phyloP scores from a whole-genome alignment of 1,140 invertebrate genomes.

The Calycopis cecrops region DNA sequence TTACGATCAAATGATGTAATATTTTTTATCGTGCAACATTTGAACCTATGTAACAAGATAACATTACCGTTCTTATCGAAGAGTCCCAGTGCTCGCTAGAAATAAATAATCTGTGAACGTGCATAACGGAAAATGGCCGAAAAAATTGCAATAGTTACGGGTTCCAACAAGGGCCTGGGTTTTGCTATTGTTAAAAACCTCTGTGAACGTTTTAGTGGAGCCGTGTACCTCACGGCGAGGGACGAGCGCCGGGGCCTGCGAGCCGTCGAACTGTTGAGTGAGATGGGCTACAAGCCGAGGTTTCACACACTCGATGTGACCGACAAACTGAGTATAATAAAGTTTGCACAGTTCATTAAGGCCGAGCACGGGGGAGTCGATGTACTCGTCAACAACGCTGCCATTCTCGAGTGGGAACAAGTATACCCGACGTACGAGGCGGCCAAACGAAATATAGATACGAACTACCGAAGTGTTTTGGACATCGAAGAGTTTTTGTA shows the following conservation, averaged over 20 bases:
- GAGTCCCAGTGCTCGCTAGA: no score
- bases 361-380: constrained; percentile 84
- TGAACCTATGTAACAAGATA: no score
- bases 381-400: constrained; percentile 90
- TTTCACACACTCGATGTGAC: constrained; percentile 84
- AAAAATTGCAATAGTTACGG: constrained; percentile 79
- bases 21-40: no score
- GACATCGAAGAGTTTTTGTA: constrained; percentile 80
- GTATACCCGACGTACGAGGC: constrained; percentile 81
- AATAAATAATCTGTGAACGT: no score
- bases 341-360: constrained; percentile 77
- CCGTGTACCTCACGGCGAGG: constrained; percentile 80
- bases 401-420: constrained; percentile 80
- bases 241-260: constrained; percentile 73
- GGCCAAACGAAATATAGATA: constrained; percentile 80
- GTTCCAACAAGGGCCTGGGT: constrained; percentile 85
- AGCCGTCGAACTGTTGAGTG: constrained; percentile 76
- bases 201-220: constrained; percentile 78
- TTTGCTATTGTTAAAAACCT: constrained; percentile 81
- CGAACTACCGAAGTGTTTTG: constrained; percentile 81
- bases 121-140: constrained; percentile 39
- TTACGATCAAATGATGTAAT: no score
- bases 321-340: constrained; percentile 76
- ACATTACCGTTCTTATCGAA: no score
- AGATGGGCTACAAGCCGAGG: constrained; percentile 70